Percentiles rank a stretch among this genome's conserved stretches.
Evolutionary conservation across 2,888 invertebrate genomes (phyloP).

Genomic region (Oxycera nigricornis): DNA sequence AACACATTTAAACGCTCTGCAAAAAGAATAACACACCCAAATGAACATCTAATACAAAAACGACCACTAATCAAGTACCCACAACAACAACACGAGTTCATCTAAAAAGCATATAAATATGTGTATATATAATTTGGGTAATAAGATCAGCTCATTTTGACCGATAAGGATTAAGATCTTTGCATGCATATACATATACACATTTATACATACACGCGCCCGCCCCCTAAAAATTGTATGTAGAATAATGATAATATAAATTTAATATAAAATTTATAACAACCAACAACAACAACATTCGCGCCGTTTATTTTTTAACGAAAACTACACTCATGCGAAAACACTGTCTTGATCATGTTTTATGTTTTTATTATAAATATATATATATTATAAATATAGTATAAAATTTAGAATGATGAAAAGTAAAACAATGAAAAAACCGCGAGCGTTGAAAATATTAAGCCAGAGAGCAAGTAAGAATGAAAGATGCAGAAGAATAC

Average conservation of each 20-base stretch:
- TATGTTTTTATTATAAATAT: slow-evolving; percentile 4
- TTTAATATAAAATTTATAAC: slow-evolving; percentile 14
- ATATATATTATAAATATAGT: slow-evolving; percentile 36
- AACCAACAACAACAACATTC: slow-evolving; percentile 7
- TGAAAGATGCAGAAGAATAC: slow-evolving; percentile 52
- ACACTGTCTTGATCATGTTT: slow-evolving; percentile 24
- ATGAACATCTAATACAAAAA: slow-evolving; percentile 1
- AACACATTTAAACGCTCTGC: slow-evolving; percentile 7
- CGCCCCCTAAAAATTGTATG: slow-evolving; percentile 27
- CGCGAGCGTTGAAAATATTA: neutral
- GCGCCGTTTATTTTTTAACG: slow-evolving; percentile 34
- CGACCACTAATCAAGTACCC: neutral
- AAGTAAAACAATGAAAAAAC: neutral
- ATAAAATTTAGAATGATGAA: slow-evolving; percentile 23
- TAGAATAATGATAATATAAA: slow-evolving; percentile 30
- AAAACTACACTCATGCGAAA: neutral
- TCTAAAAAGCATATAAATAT: slow-evolving; percentile 2
- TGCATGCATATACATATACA: neutral
- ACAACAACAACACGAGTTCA: neutral
- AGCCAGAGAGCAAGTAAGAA: slow-evolving; percentile 47
- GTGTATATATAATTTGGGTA: neutral
- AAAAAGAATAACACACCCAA: neutral
- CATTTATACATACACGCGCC: slow-evolving; percentile 23
- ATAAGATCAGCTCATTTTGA: neutral
- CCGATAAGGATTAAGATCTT: neutral